These are phyloP conservation scores for Pseudachorutes palmiensis DNA, from an alignment of 1,140 invertebrate genomes.

Conservation along the genomic window DNA sequence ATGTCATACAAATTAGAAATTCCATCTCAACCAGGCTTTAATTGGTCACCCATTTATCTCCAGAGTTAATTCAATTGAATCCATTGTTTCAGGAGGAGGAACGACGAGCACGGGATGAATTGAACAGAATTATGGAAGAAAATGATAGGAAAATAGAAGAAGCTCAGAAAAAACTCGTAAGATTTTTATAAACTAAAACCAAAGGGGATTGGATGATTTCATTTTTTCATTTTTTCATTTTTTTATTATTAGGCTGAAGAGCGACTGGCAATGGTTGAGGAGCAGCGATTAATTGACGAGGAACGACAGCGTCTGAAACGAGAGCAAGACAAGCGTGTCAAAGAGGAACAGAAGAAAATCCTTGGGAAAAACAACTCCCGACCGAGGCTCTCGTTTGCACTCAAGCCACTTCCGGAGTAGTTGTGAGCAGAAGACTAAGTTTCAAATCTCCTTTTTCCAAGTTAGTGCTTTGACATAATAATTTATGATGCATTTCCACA, in stretches of 20 bases:
- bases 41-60: neutral
- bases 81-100: slow-evolving; percentile 81
- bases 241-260: slow-evolving; percentile 73
- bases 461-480: too few species aligned
- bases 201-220: neutral
- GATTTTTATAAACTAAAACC: neutral
- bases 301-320: slow-evolving; percentile 84
- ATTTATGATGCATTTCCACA: too few species aligned
- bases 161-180: slow-evolving; percentile 90
- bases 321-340: slow-evolving; percentile 81
- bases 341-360: slow-evolving; percentile 93
- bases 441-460: too few species aligned
- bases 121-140: slow-evolving; percentile 93
- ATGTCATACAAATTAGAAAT: too few species aligned
- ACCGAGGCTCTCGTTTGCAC: slow-evolving; percentile 85
- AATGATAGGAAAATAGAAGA: slow-evolving; percentile 96
- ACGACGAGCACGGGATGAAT: slow-evolving; percentile 82
- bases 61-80: slow-evolving; percentile 10
- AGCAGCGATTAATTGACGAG: slow-evolving; percentile 91
- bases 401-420: slow-evolving; percentile 54
- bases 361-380: slow-evolving; percentile 94
- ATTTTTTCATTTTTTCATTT: slow-evolving; percentile 1
- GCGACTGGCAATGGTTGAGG: slow-evolving; percentile 89
- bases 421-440: too few species aligned
- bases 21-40: neutral